Percentiles rank a stretch among this genome's conserved stretches.
Conservation (phyloP, 2,888 invertebrate species). For the Thymelicus acteon region DNA sequence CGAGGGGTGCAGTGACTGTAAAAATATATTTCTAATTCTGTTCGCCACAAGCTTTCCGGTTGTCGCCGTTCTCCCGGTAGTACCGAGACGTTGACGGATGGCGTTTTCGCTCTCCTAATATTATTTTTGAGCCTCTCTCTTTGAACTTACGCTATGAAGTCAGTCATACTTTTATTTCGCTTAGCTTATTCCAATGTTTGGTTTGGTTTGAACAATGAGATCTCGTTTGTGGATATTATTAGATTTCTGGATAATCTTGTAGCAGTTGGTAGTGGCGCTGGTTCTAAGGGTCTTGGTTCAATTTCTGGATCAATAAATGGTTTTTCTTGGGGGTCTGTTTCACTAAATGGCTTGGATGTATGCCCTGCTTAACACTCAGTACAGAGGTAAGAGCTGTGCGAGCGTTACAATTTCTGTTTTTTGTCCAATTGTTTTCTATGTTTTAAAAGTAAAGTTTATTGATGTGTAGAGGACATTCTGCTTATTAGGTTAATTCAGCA, state of each 20-base stretch:
- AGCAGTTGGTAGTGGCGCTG: slow-evolving; percentile 37
- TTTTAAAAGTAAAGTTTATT: too few species aligned
- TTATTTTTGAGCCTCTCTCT: slow-evolving; percentile 60
- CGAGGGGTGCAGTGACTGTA: slow-evolving; percentile 71
- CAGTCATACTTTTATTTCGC: slow-evolving; percentile 20
- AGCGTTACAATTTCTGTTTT: too few species aligned
- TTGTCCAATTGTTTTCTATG: too few species aligned
- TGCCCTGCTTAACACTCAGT: too few species aligned
- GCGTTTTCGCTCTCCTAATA: slow-evolving; percentile 69
- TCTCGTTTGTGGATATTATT: neutral
- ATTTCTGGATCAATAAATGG: too few species aligned
- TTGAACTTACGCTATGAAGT: slow-evolving; percentile 43
- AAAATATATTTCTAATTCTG: slow-evolving; percentile 84
- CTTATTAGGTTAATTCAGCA: too few species aligned
- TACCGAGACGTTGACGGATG: slow-evolving; percentile 74
- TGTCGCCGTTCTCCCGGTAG: slow-evolving; percentile 53
- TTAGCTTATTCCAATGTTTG: slow-evolving; percentile 28
- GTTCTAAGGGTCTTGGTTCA: slow-evolving; percentile 39
- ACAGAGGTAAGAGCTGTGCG: too few species aligned
- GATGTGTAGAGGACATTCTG: too few species aligned
- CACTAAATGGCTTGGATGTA: too few species aligned
- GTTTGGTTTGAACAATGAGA: slow-evolving; percentile 22
- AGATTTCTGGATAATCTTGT: neutral
- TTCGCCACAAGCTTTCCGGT: slow-evolving; percentile 74
- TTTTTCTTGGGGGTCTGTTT: too few species aligned